Evolutionary conservation across 2,888 invertebrate genomes (phyloP).

Genomic region (Lymantria dispar): DNA sequence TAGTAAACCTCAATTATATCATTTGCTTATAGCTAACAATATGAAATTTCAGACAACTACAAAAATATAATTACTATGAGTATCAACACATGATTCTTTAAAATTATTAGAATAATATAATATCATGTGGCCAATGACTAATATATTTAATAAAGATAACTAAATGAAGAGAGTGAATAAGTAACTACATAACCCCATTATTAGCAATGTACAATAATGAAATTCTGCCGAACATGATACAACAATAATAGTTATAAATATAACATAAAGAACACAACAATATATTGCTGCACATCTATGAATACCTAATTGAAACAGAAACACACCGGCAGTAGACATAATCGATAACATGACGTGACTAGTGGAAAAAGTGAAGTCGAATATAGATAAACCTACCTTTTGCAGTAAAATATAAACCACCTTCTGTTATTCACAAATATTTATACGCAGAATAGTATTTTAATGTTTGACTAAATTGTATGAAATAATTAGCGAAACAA

Average conservation of each 20-base stretch:
- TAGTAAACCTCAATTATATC: too few relatives aligned
- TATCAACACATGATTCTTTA: too few relatives aligned
- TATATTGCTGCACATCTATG: background rate
- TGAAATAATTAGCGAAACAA: conserved; percentile 30
- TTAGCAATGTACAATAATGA: too few relatives aligned
- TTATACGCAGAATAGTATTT: conserved; percentile 6
- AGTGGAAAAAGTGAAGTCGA: background rate
- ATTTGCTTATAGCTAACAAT: too few relatives aligned
- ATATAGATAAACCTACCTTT: background rate
- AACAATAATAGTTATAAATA: background rate
- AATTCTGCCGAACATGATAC: too few relatives aligned
- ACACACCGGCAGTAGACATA: conserved; percentile 34
- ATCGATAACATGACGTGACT: conserved; percentile 50
- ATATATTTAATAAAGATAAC: too few relatives aligned
- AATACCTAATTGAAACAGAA: background rate
- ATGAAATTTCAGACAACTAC: too few relatives aligned
- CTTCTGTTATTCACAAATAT: conserved; percentile 10
- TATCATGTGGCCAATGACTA: too few relatives aligned
- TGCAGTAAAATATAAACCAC: conserved; percentile 8
- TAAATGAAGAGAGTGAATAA: too few relatives aligned
- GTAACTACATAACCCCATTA: too few relatives aligned
- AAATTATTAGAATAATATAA: too few relatives aligned
- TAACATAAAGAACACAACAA: background rate
- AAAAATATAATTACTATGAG: too few relatives aligned
- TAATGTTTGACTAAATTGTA: conserved; percentile 10